Evolutionary conservation across 2,113 vertebrate species (phyloP).

Genomic region (Geococcyx californianus): DNA sequence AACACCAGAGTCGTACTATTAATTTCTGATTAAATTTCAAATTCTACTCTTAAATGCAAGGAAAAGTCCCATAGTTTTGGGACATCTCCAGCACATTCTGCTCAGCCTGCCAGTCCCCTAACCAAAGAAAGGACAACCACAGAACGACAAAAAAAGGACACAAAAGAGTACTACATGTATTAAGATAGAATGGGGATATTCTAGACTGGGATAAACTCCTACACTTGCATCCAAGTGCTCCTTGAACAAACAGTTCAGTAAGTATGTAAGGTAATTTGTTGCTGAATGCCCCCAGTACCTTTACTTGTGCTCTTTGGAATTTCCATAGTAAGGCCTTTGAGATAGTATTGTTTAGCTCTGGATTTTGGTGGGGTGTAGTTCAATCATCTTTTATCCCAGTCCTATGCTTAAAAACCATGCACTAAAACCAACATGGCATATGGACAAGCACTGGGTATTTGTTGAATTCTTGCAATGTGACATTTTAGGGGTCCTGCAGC

Average conservation of each 20-base stretch:
- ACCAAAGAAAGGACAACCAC: background rate
- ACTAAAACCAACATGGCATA: background rate
- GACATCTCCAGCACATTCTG: background rate
- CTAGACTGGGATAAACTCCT: background rate
- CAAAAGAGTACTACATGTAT: background rate
- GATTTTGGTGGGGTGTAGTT: background rate
- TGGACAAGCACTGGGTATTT: background rate
- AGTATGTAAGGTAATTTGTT: background rate
- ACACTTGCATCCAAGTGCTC: background rate
- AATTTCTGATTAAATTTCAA: background rate
- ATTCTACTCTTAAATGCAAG: background rate
- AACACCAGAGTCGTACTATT: background rate
- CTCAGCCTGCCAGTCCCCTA: background rate
- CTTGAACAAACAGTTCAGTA: background rate
- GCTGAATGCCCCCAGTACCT: background rate
- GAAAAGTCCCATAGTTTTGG: background rate
- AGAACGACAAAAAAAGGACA: background rate
- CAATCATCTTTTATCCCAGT: accelerated
- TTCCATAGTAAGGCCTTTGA: background rate
- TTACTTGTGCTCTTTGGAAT: background rate
- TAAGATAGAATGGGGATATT: background rate
- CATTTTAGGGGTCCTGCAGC: background rate
- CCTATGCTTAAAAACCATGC: background rate
- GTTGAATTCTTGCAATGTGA: background rate
- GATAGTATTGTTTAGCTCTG: background rate